Evolutionary conservation across 2,797 vertebrate genomes (phyloP).

Genomic region (Fundulus diaphanus): DNA sequence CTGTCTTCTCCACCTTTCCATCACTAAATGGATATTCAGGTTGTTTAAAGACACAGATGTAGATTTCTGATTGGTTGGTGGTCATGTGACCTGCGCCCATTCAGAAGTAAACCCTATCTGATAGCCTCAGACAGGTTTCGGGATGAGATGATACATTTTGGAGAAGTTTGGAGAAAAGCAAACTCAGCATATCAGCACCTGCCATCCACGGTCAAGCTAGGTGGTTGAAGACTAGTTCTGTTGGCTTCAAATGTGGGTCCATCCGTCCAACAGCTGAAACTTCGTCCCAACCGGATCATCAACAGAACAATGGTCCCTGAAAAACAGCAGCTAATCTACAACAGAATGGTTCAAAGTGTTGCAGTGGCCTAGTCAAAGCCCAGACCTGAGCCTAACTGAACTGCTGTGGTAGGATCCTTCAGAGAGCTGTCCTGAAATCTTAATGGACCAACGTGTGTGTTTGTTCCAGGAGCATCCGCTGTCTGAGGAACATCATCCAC

Average conservation of each 20-base stretch:
- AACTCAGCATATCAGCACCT: too few species aligned
- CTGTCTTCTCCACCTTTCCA: not conserved
- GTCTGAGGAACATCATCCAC: conserved; percentile 91
- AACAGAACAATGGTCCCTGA: not conserved
- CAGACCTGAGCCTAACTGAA: not conserved
- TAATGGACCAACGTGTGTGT: conserved; percentile 3
- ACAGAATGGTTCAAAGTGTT: not conserved
- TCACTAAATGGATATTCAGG: not conserved
- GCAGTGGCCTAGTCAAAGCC: not conserved
- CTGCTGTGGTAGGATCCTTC: too few species aligned
- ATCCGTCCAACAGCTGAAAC: too few species aligned
- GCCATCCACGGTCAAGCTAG: not conserved
- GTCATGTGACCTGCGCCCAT: too few species aligned
- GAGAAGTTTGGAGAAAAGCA: too few species aligned
- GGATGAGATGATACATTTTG: too few species aligned
- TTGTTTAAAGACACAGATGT: not conserved
- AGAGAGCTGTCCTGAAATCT: not conserved
- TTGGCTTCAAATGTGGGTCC: not conserved
- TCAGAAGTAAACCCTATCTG: too few species aligned
- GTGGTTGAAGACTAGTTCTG: not conserved
- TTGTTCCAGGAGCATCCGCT: conserved; percentile 86
- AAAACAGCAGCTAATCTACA: not conserved
- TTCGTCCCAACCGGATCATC: too few species aligned
- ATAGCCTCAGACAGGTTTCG: too few species aligned
- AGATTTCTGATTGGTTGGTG: not conserved